These are phyloP conservation scores for Ellobium chinense DNA, from an alignment of 2,888 invertebrate species.

Conservation along the genomic window DNA sequence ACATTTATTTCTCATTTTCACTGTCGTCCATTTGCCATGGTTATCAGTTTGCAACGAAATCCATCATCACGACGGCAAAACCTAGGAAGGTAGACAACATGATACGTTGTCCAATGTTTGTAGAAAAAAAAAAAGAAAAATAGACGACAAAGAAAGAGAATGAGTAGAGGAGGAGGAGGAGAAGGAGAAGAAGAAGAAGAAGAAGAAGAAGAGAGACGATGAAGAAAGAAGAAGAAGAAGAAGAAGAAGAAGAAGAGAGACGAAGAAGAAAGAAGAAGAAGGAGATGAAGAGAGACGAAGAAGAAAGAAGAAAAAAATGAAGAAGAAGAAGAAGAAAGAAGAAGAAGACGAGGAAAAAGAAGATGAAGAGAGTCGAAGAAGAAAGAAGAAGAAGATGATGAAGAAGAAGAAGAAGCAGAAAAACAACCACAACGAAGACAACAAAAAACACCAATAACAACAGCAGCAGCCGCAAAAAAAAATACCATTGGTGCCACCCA, in stretches of 20 bases:
- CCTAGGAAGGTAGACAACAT: too few species aligned
- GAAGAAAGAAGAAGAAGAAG: neutral
- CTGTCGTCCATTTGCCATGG: too few species aligned
- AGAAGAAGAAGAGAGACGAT: neutral
- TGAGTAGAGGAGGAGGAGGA: neutral
- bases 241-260: neutral
- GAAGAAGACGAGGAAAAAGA: neutral
- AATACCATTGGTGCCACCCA: neutral
- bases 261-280: neutral
- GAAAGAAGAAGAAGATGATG: neutral
- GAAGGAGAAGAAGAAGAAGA: constrained; percentile 3
- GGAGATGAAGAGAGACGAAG: neutral
- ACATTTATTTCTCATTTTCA: too few species aligned
- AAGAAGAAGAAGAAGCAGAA: neutral
- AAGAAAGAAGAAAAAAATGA: neutral
- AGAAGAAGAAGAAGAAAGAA: neutral
- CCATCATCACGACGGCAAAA: too few species aligned
- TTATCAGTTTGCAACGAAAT: too few species aligned
- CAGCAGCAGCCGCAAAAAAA: neutral
- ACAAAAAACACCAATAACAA: constrained; percentile 3
- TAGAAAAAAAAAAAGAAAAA: too few species aligned
- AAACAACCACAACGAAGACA: neutral
- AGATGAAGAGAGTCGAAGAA: neutral
- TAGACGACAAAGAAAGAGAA: neutral
- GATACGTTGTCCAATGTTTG: too few species aligned